phyloP scores from a whole-genome alignment of 1,140 invertebrate species.

The Oryzaephilus surinamensis region DNA sequence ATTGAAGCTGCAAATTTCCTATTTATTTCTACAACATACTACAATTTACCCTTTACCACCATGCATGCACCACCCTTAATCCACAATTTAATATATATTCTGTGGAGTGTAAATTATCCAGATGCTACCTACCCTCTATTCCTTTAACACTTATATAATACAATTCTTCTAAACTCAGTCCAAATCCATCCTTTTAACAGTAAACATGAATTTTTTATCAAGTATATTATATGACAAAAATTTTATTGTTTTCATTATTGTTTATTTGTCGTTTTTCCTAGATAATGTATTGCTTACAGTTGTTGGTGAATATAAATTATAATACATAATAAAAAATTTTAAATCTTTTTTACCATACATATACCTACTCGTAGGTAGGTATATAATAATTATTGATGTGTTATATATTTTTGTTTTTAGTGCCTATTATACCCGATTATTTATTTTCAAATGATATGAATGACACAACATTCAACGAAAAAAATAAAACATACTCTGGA shows the following conservation, averaged over 20 bases:
- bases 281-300: conserved; percentile 70
- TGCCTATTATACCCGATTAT: conserved; percentile 79
- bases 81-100: too few relatives aligned
- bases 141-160: too few relatives aligned
- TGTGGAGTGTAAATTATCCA: too few relatives aligned
- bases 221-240: too few relatives aligned
- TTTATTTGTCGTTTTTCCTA: conserved; percentile 58
- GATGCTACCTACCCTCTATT: too few relatives aligned
- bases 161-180: conserved; percentile 9
- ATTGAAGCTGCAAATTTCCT: too few relatives aligned
- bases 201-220: too few relatives aligned
- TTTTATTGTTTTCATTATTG: conserved; percentile 42
- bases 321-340: conserved; percentile 6
- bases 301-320: conserved; percentile 51
- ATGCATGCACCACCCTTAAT: too few relatives aligned
- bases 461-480: conserved; percentile 7
- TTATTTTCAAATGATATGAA: conserved; percentile 47
- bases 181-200: conserved; percentile 1
- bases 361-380: neutral
- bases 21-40: too few relatives aligned
- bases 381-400: neutral
- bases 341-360: conserved; percentile 1
- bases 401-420: conserved; percentile 53
- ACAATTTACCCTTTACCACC: too few relatives aligned
- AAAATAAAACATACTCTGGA: conserved; percentile 9